A percentile compares a stretch with the other conserved stretches of the same genome.
phyloP scores from a whole-genome alignment of 2,113 vertebrate genomes.

The Tenrec ecaudatus region DNA sequence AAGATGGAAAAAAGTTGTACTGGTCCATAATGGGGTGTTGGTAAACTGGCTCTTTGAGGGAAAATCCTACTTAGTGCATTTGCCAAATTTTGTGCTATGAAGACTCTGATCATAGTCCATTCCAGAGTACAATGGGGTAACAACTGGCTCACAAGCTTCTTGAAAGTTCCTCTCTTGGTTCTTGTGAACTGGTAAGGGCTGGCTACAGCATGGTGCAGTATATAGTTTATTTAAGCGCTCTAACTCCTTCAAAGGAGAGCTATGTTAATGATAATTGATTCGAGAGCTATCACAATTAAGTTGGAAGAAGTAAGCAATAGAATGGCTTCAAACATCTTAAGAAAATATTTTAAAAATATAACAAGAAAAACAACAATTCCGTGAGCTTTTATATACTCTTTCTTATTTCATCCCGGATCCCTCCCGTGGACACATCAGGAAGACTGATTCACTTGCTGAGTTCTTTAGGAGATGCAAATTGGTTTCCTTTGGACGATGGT shows the following conservation, averaged over 20 bases:
- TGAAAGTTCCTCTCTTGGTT: background rate
- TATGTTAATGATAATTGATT: conserved; percentile 4
- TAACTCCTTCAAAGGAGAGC: conserved; percentile 9
- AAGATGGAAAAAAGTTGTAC: background rate
- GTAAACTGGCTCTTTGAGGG: conserved; percentile 4
- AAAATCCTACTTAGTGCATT: background rate
- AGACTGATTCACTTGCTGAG: conserved; percentile 50
- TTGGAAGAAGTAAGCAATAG: background rate
- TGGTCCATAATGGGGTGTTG: background rate
- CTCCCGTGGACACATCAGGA: background rate
- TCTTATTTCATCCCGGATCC: conserved; percentile 6
- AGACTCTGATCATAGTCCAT: background rate
- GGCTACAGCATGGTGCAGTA: background rate
- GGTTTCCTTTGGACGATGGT: conserved; percentile 77
- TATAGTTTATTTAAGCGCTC: conserved; percentile 33
- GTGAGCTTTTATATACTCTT: conserved; percentile 39
- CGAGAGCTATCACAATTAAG: background rate
- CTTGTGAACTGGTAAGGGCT: background rate
- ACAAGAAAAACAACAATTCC: background rate
- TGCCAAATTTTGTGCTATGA: background rate
- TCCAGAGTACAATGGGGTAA: conserved; percentile 4
- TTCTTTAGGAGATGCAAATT: conserved; percentile 72
- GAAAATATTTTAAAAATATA: conserved; percentile 25
- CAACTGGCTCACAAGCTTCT: background rate
- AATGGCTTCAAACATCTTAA: background rate